phyloP scores from a whole-genome alignment of 2,888 invertebrate genomes.

The Tortricodes alternella region DNA sequence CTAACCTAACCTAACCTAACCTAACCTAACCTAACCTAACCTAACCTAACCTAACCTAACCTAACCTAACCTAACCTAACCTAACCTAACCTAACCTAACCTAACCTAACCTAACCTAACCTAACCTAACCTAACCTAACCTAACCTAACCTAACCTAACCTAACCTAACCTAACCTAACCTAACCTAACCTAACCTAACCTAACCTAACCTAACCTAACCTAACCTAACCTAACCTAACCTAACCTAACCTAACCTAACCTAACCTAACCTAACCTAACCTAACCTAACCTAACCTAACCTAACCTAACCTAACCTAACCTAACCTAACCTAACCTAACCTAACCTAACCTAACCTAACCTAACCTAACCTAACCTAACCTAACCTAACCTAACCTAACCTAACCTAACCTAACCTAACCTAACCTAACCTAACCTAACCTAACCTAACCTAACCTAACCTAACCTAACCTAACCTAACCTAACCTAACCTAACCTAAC shows the following conservation, averaged over 20 bases:
- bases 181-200: not conserved
- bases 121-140: not conserved
- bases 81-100: slow-evolving; percentile 21
- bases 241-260: not conserved
- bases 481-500: not conserved
- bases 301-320: not conserved
- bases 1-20: slow-evolving; percentile 34
- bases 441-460: not conserved
- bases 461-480: not conserved
- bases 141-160: not conserved
- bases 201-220: not conserved
- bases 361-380: not conserved
- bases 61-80: slow-evolving; percentile 33
- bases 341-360: not conserved
- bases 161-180: not conserved
- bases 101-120: not conserved
- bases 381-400: not conserved
- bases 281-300: not conserved
- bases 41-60: slow-evolving; percentile 32
- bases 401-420: not conserved
- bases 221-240: not conserved
- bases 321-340: not conserved
- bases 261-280: not conserved
- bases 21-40: slow-evolving; percentile 34
- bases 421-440: not conserved